These are phyloP conservation scores for Schizotus pectinicornis DNA, from an alignment of 2,888 invertebrate species.

Conservation along the genomic window DNA sequence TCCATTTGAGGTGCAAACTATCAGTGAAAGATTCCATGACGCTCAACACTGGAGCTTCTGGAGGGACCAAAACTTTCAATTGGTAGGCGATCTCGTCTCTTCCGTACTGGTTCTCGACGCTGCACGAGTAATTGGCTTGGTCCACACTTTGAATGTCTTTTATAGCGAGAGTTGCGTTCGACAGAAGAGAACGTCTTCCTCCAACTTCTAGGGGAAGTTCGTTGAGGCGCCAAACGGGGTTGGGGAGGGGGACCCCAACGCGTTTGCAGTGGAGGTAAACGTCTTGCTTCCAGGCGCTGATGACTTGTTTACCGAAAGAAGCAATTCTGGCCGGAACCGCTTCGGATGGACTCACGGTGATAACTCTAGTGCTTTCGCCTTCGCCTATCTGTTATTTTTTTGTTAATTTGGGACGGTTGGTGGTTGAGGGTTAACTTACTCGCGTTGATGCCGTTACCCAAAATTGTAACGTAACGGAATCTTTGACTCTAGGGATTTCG, in stretches of 20 bases:
- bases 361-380: slow-evolving; percentile 79
- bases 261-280: slow-evolving; percentile 82
- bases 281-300: slow-evolving; percentile 88
- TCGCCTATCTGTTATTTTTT: slow-evolving; percentile 68
- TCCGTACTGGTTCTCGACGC: slow-evolving; percentile 83
- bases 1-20: slow-evolving; percentile 73
- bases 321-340: slow-evolving; percentile 88
- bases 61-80: slow-evolving; percentile 79
- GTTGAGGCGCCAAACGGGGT: slow-evolving; percentile 80
- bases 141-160: slow-evolving; percentile 81
- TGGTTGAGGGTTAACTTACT: slow-evolving; percentile 47
- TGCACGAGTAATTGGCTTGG: slow-evolving; percentile 89
- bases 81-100: slow-evolving; percentile 83
- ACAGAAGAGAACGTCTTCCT: slow-evolving; percentile 68
- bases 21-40: slow-evolving; percentile 84
- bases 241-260: slow-evolving; percentile 81
- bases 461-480: slow-evolving; percentile 77
- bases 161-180: slow-evolving; percentile 77
- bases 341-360: slow-evolving; percentile 76
- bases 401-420: no score
- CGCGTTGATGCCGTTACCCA: slow-evolving; percentile 80
- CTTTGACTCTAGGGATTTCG: slow-evolving; percentile 73
- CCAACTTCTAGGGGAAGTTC: slow-evolving; percentile 76
- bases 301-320: slow-evolving; percentile 80
- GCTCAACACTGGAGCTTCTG: slow-evolving; percentile 81